A percentile compares a stretch with the other conserved stretches of the same genome.
Conservation (phyloP, 2,888 invertebrate species). For the Entomobrya multifasciata region DNA sequence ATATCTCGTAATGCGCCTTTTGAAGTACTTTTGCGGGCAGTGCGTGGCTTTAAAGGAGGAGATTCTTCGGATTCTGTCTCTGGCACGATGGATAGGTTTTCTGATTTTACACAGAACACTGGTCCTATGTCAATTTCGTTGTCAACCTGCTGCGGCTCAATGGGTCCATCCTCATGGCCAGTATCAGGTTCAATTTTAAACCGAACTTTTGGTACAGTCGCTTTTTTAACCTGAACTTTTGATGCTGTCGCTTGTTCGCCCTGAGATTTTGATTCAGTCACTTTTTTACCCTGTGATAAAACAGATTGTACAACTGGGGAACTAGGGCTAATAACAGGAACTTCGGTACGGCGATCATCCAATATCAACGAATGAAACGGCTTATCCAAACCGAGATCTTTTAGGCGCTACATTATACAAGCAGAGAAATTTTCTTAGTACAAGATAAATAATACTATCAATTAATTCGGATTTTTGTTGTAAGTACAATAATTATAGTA, state of each 20-base stretch:
- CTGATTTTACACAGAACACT: not conserved
- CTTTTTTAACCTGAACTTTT: too few relatives aligned
- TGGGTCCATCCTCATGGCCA: too few relatives aligned
- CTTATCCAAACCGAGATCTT: conserved; percentile 29
- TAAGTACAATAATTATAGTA: not conserved
- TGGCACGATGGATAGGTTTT: not conserved
- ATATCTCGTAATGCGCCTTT: not conserved
- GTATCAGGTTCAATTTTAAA: too few relatives aligned
- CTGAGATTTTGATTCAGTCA: too few relatives aligned
- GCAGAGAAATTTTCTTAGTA: not conserved
- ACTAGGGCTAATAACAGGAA: not conserved
- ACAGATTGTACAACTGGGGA: not conserved
- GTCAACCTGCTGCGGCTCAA: too few relatives aligned
- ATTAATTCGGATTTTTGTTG: not conserved
- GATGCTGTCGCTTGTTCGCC: too few relatives aligned
- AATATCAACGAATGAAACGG: conserved; percentile 58
- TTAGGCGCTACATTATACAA: not conserved
- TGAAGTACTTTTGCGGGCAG: conserved; percentile 34
- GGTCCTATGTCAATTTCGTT: not conserved
- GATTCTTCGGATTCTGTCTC: not conserved
- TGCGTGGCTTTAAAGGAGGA: not conserved
- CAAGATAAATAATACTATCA: not conserved
- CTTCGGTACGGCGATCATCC: not conserved
- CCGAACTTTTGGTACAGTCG: too few relatives aligned
- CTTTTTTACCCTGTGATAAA: too few relatives aligned